A percentile compares a stretch with the other conserved stretches of the same genome.
phyloP scores from a whole-genome alignment of 2,113 vertebrate genomes.

The Corydoras maculifer region DNA sequence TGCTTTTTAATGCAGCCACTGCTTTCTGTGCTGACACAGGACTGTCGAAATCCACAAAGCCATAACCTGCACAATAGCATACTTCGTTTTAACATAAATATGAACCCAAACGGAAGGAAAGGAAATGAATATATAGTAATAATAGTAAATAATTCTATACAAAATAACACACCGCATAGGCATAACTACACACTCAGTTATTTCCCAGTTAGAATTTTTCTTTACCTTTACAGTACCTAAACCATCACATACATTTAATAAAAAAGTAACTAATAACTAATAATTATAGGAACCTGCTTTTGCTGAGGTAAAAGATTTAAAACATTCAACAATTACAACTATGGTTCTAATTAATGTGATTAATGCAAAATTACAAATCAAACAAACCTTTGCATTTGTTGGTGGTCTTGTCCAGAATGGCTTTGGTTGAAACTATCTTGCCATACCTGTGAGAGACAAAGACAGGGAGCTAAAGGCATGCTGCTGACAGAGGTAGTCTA shows the following conservation, averaged over 20 bases:
- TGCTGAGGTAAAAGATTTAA: too few relatives aligned
- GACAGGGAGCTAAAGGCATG: not conserved
- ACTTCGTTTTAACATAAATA: not conserved
- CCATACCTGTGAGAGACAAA: too few relatives aligned
- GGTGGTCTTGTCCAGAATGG: constrained; percentile 98
- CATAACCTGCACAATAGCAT: constrained; percentile 78
- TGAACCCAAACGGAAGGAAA: not conserved
- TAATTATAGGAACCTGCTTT: too few relatives aligned
- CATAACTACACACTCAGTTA: too few relatives aligned
- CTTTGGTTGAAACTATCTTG: constrained; percentile 98
- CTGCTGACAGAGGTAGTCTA: constrained; percentile 20
- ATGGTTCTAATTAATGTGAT: not conserved
- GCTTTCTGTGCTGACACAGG: constrained; percentile 94
- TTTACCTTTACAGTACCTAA: too few relatives aligned
- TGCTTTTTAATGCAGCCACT: constrained; percentile 92
- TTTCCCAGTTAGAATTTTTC: too few relatives aligned
- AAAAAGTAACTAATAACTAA: too few relatives aligned
- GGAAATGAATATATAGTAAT: not conserved
- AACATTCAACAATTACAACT: too few relatives aligned
- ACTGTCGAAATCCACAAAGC: constrained; percentile 98
- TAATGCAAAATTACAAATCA: constrained; percentile 1
- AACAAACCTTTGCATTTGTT: constrained; percentile 98
- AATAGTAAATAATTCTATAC: too few relatives aligned
- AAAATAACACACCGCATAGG: too few relatives aligned
- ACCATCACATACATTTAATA: too few relatives aligned